phyloP scores from a whole-genome alignment of 2,113 vertebrate species.

The Poeciliopsis occidentalis region DNA sequence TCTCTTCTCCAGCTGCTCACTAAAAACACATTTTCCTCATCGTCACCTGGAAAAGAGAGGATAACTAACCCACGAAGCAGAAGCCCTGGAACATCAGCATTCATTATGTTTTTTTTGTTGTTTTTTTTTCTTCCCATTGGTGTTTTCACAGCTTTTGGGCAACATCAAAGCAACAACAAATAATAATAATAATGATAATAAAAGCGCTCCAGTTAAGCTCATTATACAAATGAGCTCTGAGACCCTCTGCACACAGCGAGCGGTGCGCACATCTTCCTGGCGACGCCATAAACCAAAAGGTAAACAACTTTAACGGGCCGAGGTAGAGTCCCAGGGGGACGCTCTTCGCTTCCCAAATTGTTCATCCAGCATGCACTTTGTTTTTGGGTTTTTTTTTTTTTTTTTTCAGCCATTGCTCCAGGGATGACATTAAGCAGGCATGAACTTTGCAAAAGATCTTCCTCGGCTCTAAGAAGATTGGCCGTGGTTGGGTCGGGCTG shows the following conservation, averaged over 20 bases:
- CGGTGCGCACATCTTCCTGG: constrained; percentile 23
- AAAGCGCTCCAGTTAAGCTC: constrained; percentile 40
- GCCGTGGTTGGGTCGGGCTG: neutral
- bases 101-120: neutral
- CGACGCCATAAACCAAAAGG: constrained; percentile 31
- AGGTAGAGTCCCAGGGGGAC: neutral
- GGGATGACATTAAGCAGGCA: constrained; percentile 17
- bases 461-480: neutral
- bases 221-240: constrained; percentile 65
- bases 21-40: neutral
- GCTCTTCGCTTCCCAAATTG: neutral
- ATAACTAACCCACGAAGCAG: neutral
- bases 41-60: neutral
- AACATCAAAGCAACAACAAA: constrained; percentile 51
- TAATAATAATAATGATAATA: neutral
- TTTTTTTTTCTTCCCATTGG: neutral
- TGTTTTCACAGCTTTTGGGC: constrained; percentile 30
- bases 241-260: constrained; percentile 1
- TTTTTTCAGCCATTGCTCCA: neutral
- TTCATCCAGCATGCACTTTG: neutral
- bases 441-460: neutral
- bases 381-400: neutral
- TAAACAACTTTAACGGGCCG: constrained; percentile 46
- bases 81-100: neutral
- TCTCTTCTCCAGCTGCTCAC: constrained; percentile 2